A percentile compares a stretch with the other conserved stretches of the same genome.
These are phyloP conservation scores for Myanophis thanlyinensis DNA, from an alignment of 2,113 vertebrate species.

Conservation along the genomic window DNA sequence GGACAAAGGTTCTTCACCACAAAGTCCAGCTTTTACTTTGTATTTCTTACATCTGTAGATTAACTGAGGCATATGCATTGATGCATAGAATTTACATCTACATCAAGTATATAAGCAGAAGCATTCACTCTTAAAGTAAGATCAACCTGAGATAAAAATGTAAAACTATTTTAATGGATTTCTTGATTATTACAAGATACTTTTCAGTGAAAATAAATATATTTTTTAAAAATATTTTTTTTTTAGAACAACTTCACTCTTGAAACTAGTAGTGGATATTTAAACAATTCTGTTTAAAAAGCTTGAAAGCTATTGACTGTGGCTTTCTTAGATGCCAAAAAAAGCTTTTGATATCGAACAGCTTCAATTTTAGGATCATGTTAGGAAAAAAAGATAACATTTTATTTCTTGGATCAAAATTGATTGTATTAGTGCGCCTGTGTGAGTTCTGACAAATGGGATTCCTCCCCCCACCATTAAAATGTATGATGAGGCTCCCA, in stretches of 20 bases:
- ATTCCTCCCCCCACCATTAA: not conserved
- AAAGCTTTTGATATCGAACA: not conserved
- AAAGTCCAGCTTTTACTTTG: not conserved
- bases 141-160: not conserved
- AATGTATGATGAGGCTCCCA: not conserved
- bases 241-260: not conserved
- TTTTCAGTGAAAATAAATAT: not conserved
- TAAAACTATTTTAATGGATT: not conserved
- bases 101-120: not conserved
- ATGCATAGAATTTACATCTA: not conserved
- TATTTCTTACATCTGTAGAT: not conserved
- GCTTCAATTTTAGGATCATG: not conserved
- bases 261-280: not conserved
- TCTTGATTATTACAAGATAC: not conserved
- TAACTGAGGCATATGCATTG: not conserved
- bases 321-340: not conserved
- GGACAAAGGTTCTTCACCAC: not conserved
- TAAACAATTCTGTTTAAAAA: not conserved
- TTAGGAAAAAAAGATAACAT: not conserved
- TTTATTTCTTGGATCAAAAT: not conserved
- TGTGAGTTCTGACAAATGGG: not conserved
- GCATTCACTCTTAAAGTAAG: not conserved
- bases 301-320: not conserved
- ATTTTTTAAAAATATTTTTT: not conserved
- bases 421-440: not conserved